Base-by-base conservation (phyloP, 2,888 invertebrate species). In the Unio pictorum region DNA sequence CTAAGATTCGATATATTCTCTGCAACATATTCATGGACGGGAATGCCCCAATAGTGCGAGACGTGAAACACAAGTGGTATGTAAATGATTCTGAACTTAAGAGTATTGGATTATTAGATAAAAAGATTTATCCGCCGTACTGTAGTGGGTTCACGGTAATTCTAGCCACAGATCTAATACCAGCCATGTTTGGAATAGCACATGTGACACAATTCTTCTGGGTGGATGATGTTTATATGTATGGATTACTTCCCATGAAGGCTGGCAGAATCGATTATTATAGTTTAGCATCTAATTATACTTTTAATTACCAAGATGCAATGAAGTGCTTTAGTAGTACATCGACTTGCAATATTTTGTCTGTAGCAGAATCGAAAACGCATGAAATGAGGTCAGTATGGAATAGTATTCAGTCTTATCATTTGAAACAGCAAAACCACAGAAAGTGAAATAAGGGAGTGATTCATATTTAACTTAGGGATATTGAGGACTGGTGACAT, bases 141-240 rank as follows among this genome's bases (percentile, higher is more conserved):
- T 86, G 86, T 65, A 84, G 84, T 45, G 84, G 84, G 4, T 75
- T 82, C 30, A 75, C 71, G 0, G 84, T 76, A n/a, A 66, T 82
- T 30, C 68, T 83, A 20, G 74, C 81, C 0, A 67, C 71, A 7
- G 75, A 81, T 54, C 23, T 84, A 6, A 65, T 83, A 0, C 72
- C 75, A 17, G 72, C 74, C 23, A 59, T 86, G 61, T 83, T 80
- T 65, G 61, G 73, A 8, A 80, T 78, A 0, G 76, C 84, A 1
- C 20, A 54, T 1, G 57, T 61, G 1, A 65, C 72, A 3, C 82
- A 80, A 1, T 85, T 83, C 67, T 84, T 85, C 74, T 85, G 84
- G 84, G 79, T 85, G 11, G 85, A 85, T 61, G 85, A 85, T 63
- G 81, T 85, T 23, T 85, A 79, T 59, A 63, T 82, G 6, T 83